Percentiles rank a stretch among this genome's conserved stretches.
phyloP scores from a whole-genome alignment of 2,888 invertebrate genomes.

The Brenthis ino region DNA sequence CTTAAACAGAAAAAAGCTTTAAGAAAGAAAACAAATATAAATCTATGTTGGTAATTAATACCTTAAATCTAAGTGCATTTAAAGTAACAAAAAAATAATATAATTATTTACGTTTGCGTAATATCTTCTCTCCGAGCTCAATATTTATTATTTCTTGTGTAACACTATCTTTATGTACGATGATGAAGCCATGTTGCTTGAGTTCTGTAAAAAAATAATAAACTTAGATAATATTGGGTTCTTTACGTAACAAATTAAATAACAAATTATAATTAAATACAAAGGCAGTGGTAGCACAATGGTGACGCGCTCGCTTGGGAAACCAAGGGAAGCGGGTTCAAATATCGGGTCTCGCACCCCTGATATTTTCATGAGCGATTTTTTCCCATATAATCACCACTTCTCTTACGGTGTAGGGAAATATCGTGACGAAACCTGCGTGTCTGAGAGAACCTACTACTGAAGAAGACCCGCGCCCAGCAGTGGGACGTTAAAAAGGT shows the following conservation, averaged over 20 bases:
- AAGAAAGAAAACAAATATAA: neutral
- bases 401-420: too few relatives aligned
- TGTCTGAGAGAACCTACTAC: neutral
- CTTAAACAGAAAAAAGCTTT: neutral
- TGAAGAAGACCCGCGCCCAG: too few relatives aligned
- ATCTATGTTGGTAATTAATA: neutral
- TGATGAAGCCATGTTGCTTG: slow-evolving; percentile 63
- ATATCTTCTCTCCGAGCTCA: slow-evolving; percentile 50
- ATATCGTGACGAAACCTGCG: neutral
- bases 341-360: too few relatives aligned
- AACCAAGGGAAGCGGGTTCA: too few relatives aligned
- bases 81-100: neutral
- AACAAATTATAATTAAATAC: too few relatives aligned
- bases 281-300: too few relatives aligned
- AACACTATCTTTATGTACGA: slow-evolving; percentile 52
- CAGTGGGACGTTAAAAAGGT: too few relatives aligned
- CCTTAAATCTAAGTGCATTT: neutral
- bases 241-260: neutral
- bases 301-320: too few relatives aligned
- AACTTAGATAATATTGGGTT: neutral
- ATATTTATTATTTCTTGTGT: slow-evolving; percentile 61
- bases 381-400: too few relatives aligned
- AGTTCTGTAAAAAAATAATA: slow-evolving; percentile 57
- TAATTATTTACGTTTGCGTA: slow-evolving; percentile 3
- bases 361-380: too few relatives aligned